phyloP scores from a whole-genome alignment of 2,888 invertebrate species.

The Drosophila subquinaria region DNA sequence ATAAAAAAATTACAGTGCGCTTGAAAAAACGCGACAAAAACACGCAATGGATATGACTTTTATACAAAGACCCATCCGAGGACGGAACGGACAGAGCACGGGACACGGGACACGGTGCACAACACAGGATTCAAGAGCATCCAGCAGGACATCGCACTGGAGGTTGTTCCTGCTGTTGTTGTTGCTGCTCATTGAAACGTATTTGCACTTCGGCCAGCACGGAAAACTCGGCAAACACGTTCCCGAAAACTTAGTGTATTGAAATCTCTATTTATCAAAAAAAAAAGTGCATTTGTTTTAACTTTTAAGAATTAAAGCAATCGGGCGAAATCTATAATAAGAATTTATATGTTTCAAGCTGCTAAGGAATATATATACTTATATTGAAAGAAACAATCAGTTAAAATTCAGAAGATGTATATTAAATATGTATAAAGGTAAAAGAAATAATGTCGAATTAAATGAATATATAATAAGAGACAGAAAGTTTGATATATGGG shows the following conservation, averaged over 20 bases:
- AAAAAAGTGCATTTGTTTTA: too few species aligned
- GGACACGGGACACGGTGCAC: constrained; percentile 11
- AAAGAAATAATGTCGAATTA: too few species aligned
- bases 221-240: not conserved
- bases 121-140: constrained; percentile 29
- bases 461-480: too few species aligned
- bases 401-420: too few species aligned
- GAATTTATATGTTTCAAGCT: not conserved
- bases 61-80: constrained; percentile 63
- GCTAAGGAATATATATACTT: not conserved
- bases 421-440: too few species aligned
- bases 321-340: not conserved
- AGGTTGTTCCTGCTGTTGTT: constrained; percentile 20
- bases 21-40: constrained; percentile 79
- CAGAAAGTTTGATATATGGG: too few species aligned
- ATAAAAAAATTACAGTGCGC: constrained; percentile 78
- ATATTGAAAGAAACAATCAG: too few species aligned
- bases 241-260: constrained; percentile 1
- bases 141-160: constrained; percentile 16
- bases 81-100: constrained; percentile 16
- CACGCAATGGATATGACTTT: constrained; percentile 81
- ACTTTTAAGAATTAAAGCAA: not conserved
- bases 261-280: too few species aligned
- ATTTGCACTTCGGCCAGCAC: constrained; percentile 54
- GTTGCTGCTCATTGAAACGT: constrained; percentile 71